These are phyloP conservation scores for Lithophane leautieri DNA, from an alignment of 2,888 invertebrate species.

Conservation along the genomic window DNA sequence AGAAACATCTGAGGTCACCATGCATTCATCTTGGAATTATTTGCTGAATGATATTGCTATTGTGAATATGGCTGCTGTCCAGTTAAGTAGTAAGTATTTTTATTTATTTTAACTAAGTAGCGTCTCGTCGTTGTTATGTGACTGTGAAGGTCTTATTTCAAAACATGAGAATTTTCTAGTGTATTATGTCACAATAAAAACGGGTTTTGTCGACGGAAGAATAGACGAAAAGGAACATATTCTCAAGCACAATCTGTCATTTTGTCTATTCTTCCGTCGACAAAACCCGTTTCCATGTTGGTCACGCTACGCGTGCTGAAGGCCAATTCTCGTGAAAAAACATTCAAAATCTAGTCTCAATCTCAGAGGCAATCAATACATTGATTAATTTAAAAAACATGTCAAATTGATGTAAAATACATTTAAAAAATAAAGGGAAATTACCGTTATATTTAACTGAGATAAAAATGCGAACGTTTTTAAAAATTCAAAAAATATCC, in stretches of 20 bases:
- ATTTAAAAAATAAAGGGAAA: no score
- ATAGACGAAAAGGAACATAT: no score
- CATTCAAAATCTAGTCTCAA: background rate
- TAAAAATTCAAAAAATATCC: no score
- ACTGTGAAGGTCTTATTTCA: no score
- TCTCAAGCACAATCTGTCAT: no score
- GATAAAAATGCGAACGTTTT: background rate
- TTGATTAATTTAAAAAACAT: no score
- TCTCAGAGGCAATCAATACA: background rate
- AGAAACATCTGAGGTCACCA: slow-evolving; percentile 72
- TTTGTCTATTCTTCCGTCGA: no score
- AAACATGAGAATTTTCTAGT: no score
- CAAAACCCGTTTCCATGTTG: no score
- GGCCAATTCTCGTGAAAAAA: background rate
- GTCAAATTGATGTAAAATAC: no score
- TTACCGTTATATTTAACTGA: background rate
- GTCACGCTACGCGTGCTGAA: background rate
- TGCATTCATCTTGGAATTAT: slow-evolving; percentile 80
- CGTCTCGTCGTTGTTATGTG: background rate
- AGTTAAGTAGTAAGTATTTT: slow-evolving; percentile 78
- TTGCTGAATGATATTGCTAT: slow-evolving; percentile 81
- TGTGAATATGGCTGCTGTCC: slow-evolving; percentile 73
- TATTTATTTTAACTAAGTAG: background rate
- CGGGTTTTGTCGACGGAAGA: no score
- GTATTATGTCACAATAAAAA: no score